phyloP scores from a whole-genome alignment of 64 coral and sea anemone genomes.

The Pachyseris speciosa region DNA sequence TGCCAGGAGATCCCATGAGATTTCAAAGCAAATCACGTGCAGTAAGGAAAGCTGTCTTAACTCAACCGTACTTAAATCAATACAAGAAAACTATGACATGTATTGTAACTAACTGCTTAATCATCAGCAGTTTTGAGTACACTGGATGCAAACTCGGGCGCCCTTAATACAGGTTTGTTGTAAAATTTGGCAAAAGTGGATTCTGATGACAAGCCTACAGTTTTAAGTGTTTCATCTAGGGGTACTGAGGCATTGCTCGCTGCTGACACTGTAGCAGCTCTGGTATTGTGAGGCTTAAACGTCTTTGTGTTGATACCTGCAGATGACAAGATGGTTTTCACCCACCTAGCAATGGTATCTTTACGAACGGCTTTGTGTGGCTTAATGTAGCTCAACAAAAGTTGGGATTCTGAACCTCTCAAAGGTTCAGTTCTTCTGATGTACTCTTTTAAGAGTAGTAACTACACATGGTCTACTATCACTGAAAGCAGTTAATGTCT shows the following conservation, averaged over 20 bases:
- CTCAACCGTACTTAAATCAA: too few species aligned
- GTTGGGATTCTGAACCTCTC: constrained; percentile 8
- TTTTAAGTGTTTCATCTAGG: constrained; percentile 19
- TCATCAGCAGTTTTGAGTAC: too few species aligned
- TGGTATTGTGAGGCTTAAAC: constrained; percentile 46
- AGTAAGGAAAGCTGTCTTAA: too few species aligned
- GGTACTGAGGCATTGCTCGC: not conserved
- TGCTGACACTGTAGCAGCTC: constrained; percentile 24
- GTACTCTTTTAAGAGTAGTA: constrained; percentile 38
- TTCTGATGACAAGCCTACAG: constrained; percentile 24
- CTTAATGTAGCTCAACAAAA: constrained; percentile 30
- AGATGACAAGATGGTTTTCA: not conserved
- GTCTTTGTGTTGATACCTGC: constrained; percentile 35
- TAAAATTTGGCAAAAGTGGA: constrained; percentile 25
- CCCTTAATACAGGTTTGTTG: too few species aligned
- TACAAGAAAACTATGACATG: too few species aligned
- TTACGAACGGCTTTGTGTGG: constrained; percentile 3
- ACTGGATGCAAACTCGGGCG: too few species aligned
- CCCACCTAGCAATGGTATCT: not conserved
- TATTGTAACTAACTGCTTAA: too few species aligned
- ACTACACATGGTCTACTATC: constrained; percentile 11
- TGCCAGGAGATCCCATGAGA: too few species aligned
- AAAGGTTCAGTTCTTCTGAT: constrained; percentile 13
- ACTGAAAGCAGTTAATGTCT: constrained; percentile 16
- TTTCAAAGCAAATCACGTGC: too few species aligned